A percentile compares a stretch with the other conserved stretches of the same genome.
Evolutionary conservation across 2,113 vertebrate species (phyloP).

Genomic region (Odocoileus virginianus): DNA sequence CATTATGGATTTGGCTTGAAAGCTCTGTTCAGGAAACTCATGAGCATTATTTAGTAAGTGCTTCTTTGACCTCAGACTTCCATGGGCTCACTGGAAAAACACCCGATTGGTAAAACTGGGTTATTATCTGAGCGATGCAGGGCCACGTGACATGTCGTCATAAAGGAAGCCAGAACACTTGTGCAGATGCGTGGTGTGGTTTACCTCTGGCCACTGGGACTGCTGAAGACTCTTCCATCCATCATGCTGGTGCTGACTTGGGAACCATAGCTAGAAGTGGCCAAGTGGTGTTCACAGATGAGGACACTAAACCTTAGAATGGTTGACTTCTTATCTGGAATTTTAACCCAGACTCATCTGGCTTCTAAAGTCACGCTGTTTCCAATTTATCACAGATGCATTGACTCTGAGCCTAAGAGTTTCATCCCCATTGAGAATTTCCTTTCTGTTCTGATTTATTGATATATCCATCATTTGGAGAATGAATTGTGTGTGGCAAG

Average conservation of each 20-base stretch:
- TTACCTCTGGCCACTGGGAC: too few species aligned
- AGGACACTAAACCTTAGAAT: background rate
- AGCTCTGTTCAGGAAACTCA: constrained; percentile 46
- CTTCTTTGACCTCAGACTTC: constrained; percentile 12
- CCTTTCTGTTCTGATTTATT: background rate
- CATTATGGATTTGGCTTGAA: background rate
- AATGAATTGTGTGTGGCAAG: background rate
- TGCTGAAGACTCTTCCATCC: too few species aligned
- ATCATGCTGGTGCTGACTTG: rapidly evolving
- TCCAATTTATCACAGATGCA: background rate
- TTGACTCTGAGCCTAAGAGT: background rate
- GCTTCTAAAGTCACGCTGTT: background rate
- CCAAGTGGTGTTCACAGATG: background rate
- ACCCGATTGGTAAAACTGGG: background rate
- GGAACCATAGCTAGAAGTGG: background rate
- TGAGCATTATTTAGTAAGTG: constrained; percentile 23
- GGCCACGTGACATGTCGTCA: rapidly evolving
- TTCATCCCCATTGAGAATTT: background rate
- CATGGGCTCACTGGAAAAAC: background rate
- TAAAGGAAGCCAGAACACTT: background rate
- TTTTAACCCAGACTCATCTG: too few species aligned
- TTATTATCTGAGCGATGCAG: background rate
- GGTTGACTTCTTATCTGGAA: too few species aligned
- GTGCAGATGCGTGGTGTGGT: rapidly evolving
- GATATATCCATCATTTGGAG: background rate